These are phyloP conservation scores for Vanessa cardui DNA, from an alignment of 2,888 invertebrate species.

Conservation along the genomic window DNA sequence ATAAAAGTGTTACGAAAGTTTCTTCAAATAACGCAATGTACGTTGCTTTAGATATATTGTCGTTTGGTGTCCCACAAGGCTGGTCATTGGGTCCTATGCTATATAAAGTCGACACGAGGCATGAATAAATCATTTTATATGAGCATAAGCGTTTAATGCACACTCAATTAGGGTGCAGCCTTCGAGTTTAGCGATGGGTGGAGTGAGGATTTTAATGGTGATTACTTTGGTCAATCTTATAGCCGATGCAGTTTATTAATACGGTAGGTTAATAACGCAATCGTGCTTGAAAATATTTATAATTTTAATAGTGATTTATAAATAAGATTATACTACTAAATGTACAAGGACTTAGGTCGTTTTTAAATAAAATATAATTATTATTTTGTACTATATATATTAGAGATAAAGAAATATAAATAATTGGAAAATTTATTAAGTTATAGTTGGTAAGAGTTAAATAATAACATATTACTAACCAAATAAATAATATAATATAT, in stretches of 20 bases:
- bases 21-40: conserved; percentile 22
- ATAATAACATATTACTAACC: too few species aligned
- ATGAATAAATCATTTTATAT: conserved; percentile 69
- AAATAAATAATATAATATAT: neutral
- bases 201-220: conserved; percentile 30
- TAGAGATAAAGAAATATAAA: too few species aligned
- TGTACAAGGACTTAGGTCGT: too few species aligned
- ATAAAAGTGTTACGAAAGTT: too few species aligned
- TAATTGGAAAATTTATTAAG: too few species aligned
- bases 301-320: too few species aligned
- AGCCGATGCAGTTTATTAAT: neutral
- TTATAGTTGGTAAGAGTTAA: too few species aligned
- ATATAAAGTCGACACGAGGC: conserved; percentile 46
- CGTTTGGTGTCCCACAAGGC: conserved; percentile 22
- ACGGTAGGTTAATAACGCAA: neutral
- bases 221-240: conserved; percentile 27
- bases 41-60: neutral
- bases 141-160: conserved; percentile 67
- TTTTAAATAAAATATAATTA: too few species aligned
- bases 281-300: too few species aligned
- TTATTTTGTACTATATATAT: too few species aligned
- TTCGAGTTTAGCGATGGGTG: conserved; percentile 26
- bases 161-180: conserved; percentile 58
- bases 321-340: too few species aligned
- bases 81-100: conserved; percentile 28